Evolutionary conservation across 2,888 invertebrate genomes (phyloP), one percentile per base, ranked within the genome.

Genomic region (Epinotia ramella): DNA sequence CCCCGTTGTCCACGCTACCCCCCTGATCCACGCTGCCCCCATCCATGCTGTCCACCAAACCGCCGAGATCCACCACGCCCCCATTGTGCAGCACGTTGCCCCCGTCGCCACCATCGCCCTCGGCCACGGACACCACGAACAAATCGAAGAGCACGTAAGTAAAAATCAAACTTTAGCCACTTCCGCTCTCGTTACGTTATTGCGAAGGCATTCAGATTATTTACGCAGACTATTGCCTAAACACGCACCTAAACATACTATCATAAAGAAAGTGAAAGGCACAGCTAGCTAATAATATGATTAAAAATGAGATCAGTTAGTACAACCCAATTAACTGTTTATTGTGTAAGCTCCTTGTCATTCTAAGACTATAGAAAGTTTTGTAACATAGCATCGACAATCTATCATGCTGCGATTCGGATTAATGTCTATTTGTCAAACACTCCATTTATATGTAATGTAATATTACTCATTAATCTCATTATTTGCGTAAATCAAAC

Each of bases 181-280:
- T 60, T 60, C 46, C 49, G 49, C 53, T 33, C 62, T 60, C 60
- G 44, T 49, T 16, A 18, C 3, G 11, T 12, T 24, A 24, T 73
- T 65, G 18, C 18, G 12, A 65, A 67, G 13, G 49, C 53, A 59
- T 64, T 62, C 13, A 73, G 40, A 68, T 62, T 53, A 60, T 68
- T 73, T 73, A 73, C 53, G 63, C 76, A 76, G 76, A 70, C 76
- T 64, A 73, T 77, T 78, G 77, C 73, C 76, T 79, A 81, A 77
- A 78, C 81, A 84, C 82, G 81, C 81, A 83, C 80, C 80, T 82
- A 82, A 85, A 84, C 83, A 82, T 81, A 83, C 80, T 82, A 84
- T 86, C 80, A 87, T 86, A 89, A 91, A 87, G 84, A 85, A 89
- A 92, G 92, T 90, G 92, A 93, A 92, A 92, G 93, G 91, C 82